phyloP scores from a whole-genome alignment of 2,797 vertebrate genomes.

The Pipistrellus pygmaeus region DNA sequence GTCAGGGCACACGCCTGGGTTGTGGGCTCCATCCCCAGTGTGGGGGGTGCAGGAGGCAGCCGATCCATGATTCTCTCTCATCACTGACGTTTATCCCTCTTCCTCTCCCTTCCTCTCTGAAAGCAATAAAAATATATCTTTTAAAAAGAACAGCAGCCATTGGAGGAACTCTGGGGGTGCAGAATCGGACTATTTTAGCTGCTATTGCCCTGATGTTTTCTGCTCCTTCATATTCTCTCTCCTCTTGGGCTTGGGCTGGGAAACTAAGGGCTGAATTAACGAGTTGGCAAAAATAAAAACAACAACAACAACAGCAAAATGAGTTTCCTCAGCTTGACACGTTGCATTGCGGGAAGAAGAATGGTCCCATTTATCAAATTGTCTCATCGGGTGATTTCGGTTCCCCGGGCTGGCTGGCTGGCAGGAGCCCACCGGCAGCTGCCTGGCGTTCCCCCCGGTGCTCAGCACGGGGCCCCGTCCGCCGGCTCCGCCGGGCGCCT shows the following conservation, averaged over 20 bases:
- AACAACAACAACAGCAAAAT: neutral
- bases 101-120: too few relatives aligned
- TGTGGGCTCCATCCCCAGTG: too few relatives aligned
- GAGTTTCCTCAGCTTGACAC: neutral
- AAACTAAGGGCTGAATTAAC: constrained; percentile 6
- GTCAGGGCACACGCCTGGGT: too few relatives aligned
- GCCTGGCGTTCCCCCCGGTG: constrained; percentile 58
- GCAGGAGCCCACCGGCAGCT: constrained; percentile 75
- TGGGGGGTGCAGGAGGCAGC: too few relatives aligned
- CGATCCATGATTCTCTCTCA: too few relatives aligned
- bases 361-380: constrained; percentile 43
- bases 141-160: too few relatives aligned
- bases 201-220: neutral
- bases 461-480: constrained; percentile 73
- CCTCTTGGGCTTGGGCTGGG: neutral
- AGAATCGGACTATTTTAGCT: neutral
- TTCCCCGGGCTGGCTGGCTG: constrained; percentile 64
- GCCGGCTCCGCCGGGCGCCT: neutral
- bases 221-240: neutral
- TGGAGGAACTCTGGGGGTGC: neutral
- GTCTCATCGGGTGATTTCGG: constrained; percentile 27
- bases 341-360: neutral
- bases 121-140: too few relatives aligned
- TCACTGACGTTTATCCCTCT: too few relatives aligned
- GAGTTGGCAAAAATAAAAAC: neutral